A percentile compares a stretch with the other conserved stretches of the same genome.
These are phyloP conservation scores for Apeltes quadracus DNA, from an alignment of 2,113 vertebrate species.

Conservation along the genomic window DNA sequence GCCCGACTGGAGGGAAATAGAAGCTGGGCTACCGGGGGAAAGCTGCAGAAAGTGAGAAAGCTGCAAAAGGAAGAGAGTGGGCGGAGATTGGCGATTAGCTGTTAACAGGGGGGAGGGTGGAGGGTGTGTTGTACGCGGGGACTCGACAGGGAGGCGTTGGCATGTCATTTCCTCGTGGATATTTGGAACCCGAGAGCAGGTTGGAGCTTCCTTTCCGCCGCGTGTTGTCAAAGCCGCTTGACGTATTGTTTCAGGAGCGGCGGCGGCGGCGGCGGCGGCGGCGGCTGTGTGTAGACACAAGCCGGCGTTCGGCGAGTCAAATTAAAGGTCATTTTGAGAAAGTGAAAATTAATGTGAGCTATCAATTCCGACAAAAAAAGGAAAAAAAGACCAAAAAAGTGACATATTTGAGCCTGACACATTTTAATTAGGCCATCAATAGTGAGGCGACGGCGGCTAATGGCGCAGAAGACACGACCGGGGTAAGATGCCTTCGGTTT, in stretches of 20 bases:
- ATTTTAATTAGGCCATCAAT: conserved; percentile 82
- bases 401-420: conserved; percentile 78
- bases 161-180: conserved; percentile 39
- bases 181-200: conserved; percentile 45
- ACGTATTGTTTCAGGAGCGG: conserved; percentile 59
- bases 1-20: conserved; percentile 9
- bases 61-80: conserved; percentile 9
- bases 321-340: conserved; percentile 77
- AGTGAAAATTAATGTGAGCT: conserved; percentile 79
- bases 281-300: conserved; percentile 52
- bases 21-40: conserved; percentile 2
- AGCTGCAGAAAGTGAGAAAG: conserved; percentile 44
- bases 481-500: conserved; percentile 60
- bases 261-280: conserved; percentile 31
- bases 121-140: not conserved
- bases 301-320: conserved; percentile 58
- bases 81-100: conserved; percentile 25
- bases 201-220: conserved; percentile 15
- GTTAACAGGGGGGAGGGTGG: not conserved
- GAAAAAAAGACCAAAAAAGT: conserved; percentile 63
- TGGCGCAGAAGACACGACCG: conserved; percentile 69
- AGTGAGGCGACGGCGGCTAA: conserved; percentile 73
- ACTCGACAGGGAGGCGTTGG: conserved; percentile 7
- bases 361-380: conserved; percentile 73
- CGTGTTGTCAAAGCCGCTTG: conserved; percentile 58